A percentile compares a stretch with the other conserved stretches of the same genome.
Conservation (phyloP, 1,140 invertebrate species). For the Formica selysi region DNA sequence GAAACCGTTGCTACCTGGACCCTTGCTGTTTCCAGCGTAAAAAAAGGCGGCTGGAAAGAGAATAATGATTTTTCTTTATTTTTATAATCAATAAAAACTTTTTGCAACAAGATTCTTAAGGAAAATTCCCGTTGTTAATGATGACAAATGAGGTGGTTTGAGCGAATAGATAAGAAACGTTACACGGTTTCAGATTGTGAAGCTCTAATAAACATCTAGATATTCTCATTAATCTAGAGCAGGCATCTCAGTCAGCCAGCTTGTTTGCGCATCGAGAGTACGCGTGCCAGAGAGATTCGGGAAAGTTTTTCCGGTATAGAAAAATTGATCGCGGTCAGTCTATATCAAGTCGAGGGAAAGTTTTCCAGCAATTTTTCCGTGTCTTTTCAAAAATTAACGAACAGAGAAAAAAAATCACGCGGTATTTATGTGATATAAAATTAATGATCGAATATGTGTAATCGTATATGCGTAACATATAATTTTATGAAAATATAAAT, state of each 20-base stretch:
- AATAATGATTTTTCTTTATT: constrained; percentile 11
- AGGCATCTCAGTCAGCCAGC: constrained; percentile 4
- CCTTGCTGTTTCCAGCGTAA: constrained; percentile 92
- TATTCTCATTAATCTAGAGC: constrained; percentile 31
- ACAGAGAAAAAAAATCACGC: neutral
- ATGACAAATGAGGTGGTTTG: constrained; percentile 12
- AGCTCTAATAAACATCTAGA: constrained; percentile 66
- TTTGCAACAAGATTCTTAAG: neutral
- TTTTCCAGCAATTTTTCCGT: constrained; percentile 24
- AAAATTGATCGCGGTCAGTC: constrained; percentile 59
- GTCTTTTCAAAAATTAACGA: constrained; percentile 11
- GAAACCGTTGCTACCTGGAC: constrained; percentile 90
- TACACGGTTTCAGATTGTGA: constrained; percentile 52
- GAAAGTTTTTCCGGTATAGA: constrained; percentile 64
- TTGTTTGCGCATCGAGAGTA: constrained; percentile 26
- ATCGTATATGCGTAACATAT: neutral
- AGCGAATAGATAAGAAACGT: constrained; percentile 12
- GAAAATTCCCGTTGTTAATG: neutral
- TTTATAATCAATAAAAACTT: neutral
- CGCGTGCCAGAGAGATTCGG: constrained; percentile 56
- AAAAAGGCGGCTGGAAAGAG: constrained; percentile 93
- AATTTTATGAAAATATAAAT: no score
- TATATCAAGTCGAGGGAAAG: constrained; percentile 46
- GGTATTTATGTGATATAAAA: neutral
- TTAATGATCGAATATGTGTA: constrained; percentile 7